Evolutionary conservation across 2,113 vertebrate genomes (phyloP).

Genomic region (Terrapene triunguis): DNA sequence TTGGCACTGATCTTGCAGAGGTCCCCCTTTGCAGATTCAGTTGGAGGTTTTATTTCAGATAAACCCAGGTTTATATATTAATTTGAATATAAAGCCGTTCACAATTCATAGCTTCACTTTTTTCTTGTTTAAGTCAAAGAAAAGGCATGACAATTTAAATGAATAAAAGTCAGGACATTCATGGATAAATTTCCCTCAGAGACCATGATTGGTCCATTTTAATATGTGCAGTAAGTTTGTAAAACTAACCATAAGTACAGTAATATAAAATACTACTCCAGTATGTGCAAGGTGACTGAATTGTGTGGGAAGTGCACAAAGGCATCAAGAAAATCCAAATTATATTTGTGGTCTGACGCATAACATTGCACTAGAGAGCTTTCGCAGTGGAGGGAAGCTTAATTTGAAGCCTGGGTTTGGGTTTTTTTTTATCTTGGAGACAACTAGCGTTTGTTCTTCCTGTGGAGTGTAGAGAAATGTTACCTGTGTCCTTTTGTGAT

Average conservation of each 20-base stretch:
- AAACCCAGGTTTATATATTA: neutral
- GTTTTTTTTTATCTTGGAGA: neutral
- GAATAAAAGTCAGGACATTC: neutral
- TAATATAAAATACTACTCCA: neutral
- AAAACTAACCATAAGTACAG: neutral
- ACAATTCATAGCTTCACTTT: neutral
- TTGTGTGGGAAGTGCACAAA: neutral
- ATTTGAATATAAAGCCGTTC: neutral
- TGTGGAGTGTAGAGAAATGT: neutral
- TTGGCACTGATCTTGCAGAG: neutral
- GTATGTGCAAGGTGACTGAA: neutral
- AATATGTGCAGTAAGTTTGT: neutral
- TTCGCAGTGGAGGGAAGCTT: neutral
- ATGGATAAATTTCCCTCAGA: neutral
- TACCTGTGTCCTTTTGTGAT: fast-evolving
- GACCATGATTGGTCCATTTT: neutral
- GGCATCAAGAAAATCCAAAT: too few species aligned
- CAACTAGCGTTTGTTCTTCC: neutral
- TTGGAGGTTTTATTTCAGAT: neutral
- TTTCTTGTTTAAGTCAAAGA: neutral
- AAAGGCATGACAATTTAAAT: neutral
- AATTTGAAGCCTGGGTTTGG: neutral
- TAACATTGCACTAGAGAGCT: neutral
- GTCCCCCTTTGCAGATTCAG: fast-evolving
- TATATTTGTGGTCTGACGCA: neutral